Conservation (phyloP, 2,113 vertebrate genomes). For the Setophaga petechia region DNA sequence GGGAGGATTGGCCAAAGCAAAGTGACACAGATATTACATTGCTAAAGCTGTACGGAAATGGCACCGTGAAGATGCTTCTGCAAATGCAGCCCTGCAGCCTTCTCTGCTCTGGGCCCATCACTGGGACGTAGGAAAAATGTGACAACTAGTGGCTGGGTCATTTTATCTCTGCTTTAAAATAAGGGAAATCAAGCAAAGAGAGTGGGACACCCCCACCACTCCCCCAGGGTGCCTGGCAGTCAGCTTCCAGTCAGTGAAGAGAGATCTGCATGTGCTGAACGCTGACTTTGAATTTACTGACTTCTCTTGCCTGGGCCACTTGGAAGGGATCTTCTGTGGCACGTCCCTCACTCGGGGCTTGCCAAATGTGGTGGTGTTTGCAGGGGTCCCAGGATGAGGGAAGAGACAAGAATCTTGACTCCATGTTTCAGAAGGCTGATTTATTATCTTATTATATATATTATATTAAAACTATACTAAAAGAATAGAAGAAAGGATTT, state of each 20-base stretch:
- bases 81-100: not conserved
- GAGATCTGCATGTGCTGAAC: not conserved
- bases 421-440: too few relatives aligned
- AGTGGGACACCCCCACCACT: not conserved
- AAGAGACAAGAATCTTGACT: too few relatives aligned
- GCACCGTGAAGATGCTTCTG: not conserved
- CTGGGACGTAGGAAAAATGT: not conserved
- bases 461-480: too few relatives aligned
- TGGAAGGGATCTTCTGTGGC: not conserved
- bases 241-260: not conserved
- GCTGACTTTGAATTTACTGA: not conserved
- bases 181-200: not conserved
- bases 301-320: not conserved
- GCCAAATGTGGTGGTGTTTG: too few relatives aligned
- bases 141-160: not conserved
- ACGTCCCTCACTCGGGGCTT: too few relatives aligned
- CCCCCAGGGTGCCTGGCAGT: rapidly evolving
- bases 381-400: too few relatives aligned
- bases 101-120: not conserved
- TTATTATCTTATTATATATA: too few relatives aligned
- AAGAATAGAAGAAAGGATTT: too few relatives aligned
- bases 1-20: not conserved
- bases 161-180: not conserved
- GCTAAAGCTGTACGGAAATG: not conserved
- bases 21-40: not conserved